phyloP scores from a whole-genome alignment of 2,888 invertebrate genomes.

The Junonia oenone region DNA sequence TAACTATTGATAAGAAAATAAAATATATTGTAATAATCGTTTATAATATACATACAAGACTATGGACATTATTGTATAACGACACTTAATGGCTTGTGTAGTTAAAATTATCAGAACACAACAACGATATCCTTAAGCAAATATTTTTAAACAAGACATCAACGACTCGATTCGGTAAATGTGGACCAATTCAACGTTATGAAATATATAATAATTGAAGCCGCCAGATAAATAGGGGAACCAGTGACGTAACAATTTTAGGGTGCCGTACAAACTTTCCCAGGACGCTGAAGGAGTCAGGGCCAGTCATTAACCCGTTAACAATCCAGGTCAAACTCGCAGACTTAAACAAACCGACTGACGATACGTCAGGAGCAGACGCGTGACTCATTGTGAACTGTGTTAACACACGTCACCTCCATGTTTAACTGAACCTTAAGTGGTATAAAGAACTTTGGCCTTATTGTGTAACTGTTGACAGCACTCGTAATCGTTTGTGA shows the following conservation, averaged over 20 bases:
- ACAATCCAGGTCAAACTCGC: conserved; percentile 64
- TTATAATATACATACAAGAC: neutral
- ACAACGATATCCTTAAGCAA: neutral
- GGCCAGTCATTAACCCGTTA: conserved; percentile 65
- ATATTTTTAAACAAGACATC: neutral
- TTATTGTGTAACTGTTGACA: conserved; percentile 26
- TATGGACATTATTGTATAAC: neutral
- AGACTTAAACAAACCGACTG: conserved; percentile 49
- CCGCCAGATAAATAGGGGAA: neutral
- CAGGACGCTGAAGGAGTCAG: conserved; percentile 52
- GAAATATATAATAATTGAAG: neutral
- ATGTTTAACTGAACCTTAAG: conserved; percentile 24
- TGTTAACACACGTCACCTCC: conserved; percentile 23
- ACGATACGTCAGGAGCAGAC: conserved; percentile 43
- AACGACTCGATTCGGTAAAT: neutral
- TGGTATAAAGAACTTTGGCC: conserved; percentile 24
- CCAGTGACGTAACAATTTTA: conserved; percentile 7
- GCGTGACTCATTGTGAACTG: conserved; percentile 45
- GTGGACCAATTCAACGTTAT: neutral
- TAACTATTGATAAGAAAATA: neutral
- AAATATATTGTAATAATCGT: neutral
- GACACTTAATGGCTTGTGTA: neutral
- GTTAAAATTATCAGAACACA: neutral
- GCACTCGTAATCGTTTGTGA: conserved; percentile 15
- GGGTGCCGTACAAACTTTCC: conserved; percentile 44